Evolutionary conservation across 2,888 invertebrate genomes (phyloP), one percentile per base, ranked within the genome.

Genomic region (Schrankia costaestrigalis): DNA sequence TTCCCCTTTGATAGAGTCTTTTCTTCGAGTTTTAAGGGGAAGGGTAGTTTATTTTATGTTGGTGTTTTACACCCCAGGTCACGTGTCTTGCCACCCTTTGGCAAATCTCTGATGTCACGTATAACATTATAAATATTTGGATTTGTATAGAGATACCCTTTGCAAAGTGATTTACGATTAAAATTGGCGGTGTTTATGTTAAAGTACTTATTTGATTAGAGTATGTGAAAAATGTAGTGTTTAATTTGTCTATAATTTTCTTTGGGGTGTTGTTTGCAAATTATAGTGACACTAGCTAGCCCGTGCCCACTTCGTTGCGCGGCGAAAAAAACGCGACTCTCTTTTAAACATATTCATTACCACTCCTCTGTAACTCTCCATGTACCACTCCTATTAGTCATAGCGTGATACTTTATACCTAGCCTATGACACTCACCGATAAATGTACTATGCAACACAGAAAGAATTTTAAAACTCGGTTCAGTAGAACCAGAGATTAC

Each of bases 101-200:
- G 52, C 57, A 56, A 63, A 65, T 63, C 46, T 41, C 46, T 49
- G 58, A 56, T 62, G 28, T 65, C 35, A 29, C 31, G 57, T 55
- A 59, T 57, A 65, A 63, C 55, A 71, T 70, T 71, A 82, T 77
- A 83, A 82, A 85, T 84, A 83, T 86, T 85, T 82, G 73, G 73
- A 78, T 70, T 73, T 65, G 58, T 66, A 62, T 61, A 57, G 55
- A 66, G n/a, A 65, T 71, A 69, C 63, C 56, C 63, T 54, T 61
- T 57, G 57, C 56, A 52, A 56, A 56, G 48, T 69, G 58, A 67
- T 65, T 62, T 62, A 56, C 43, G 33, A 45, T 40, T 46, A 12
- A 35, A 41, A 46, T 35, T 31, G 39, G 25, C 31, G 29, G 23
- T 35, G 21, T 29, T 40, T 25, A 33, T 46, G 14, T 31, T 21